phyloP scores from a whole-genome alignment of 2,113 vertebrate species.

The Caloenas nicobarica region DNA sequence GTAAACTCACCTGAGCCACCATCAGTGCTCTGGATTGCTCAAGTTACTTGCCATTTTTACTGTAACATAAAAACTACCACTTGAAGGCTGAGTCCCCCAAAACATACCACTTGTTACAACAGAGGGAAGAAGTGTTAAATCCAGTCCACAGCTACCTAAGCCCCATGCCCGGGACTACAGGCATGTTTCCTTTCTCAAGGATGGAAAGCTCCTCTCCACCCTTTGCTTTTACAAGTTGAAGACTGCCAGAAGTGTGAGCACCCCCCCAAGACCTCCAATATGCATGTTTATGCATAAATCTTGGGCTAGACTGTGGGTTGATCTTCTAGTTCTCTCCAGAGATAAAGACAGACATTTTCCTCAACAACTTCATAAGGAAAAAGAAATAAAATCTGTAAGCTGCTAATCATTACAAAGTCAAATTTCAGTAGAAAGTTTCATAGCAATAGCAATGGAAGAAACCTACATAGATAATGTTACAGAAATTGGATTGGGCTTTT shows the following conservation, averaged over 20 bases:
- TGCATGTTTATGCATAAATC: background rate
- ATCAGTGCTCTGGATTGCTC: background rate
- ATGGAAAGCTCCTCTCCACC: background rate
- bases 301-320: background rate
- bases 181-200: background rate
- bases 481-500: constrained; percentile 6
- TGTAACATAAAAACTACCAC: background rate
- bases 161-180: background rate
- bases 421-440: background rate
- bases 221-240: background rate
- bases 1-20: background rate
- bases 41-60: background rate
- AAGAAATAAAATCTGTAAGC: background rate
- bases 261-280: background rate
- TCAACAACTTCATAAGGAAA: background rate
- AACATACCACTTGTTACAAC: background rate
- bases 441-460: background rate
- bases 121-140: background rate
- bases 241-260: background rate
- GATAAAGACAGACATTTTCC: background rate
- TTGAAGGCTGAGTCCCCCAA: background rate
- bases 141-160: accelerated
- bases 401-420: background rate
- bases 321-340: background rate
- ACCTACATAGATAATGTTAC: background rate